These are phyloP conservation scores for Harpalus rubripes DNA, from an alignment of 2,888 invertebrate genomes.

Conservation along the genomic window DNA sequence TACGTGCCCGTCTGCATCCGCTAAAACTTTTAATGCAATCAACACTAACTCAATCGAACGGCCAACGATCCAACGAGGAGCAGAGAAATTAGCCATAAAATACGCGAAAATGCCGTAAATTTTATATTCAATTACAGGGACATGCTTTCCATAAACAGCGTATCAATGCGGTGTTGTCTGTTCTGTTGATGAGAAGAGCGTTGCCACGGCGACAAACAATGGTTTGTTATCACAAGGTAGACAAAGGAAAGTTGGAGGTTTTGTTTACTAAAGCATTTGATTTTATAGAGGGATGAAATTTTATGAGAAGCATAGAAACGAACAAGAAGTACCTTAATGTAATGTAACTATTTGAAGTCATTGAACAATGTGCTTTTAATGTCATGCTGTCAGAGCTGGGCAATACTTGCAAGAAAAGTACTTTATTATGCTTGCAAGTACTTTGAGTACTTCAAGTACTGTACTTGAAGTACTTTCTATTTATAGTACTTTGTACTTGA, in stretches of 20 bases:
- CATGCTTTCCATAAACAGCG: slow-evolving; percentile 43
- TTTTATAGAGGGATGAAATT: neutral
- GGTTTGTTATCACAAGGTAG: slow-evolving; percentile 26
- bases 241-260: slow-evolving; percentile 6
- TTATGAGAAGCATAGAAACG: neutral
- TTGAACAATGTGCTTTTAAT: neutral
- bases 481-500: too few relatives aligned
- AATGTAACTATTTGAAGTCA: neutral
- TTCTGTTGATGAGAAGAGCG: neutral
- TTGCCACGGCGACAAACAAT: slow-evolving; percentile 1
- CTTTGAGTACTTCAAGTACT: too few relatives aligned
- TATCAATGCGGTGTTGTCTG: slow-evolving; percentile 17
- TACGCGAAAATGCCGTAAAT: slow-evolving; percentile 50
- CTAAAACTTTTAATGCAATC: slow-evolving; percentile 59
- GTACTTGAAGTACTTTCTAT: too few relatives aligned
- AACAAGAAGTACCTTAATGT: neutral
- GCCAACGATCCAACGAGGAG: slow-evolving; percentile 34
- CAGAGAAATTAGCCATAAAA: slow-evolving; percentile 54
- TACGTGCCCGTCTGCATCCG: slow-evolving; percentile 18
- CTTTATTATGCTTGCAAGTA: too few relatives aligned
- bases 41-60: slow-evolving; percentile 53
- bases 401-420: too few relatives aligned
- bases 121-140: slow-evolving; percentile 51
- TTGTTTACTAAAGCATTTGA: neutral
- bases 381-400: too few relatives aligned